Evolutionary conservation across 2,113 vertebrate genomes (phyloP), one percentile per base, ranked within the genome.

Genomic region (Sinosuthora webbiana): DNA sequence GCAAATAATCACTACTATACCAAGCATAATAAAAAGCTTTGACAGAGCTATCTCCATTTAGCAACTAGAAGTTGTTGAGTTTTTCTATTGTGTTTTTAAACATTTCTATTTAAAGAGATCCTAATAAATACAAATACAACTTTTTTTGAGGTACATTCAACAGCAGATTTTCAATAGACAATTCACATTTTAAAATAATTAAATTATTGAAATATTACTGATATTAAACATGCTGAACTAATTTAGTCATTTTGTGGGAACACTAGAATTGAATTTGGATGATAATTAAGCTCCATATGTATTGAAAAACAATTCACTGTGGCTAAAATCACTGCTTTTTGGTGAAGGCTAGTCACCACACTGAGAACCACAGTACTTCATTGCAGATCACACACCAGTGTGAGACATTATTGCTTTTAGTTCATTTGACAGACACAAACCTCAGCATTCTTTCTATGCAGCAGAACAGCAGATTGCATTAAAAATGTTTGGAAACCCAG

Each of bases 161-260:
- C 17, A 42, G 7, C 22, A 84, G 28, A 33, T 60, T 94, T 94
- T 86, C 47, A 92, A 74, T 10, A 49, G 31, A 17, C 12, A 84
- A 70, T n/a, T 79, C 28, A 84, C 12, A 62, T 76, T 87, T 83
- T 55, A n/a, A 68, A 94, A 60, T 6, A 64, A 95, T 67, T 81
- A 96, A 94, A 75, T 21, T 11, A 92, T 11, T n/a, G 70, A 91
- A 90, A 62, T 89, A 90, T 84, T 96, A 83, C 79, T 93, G 57
- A 37, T 37, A 37, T 37, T 37, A 60, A 25, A 60, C 15, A 37
- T 17, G 10, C n/a, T 60, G 35, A 37, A 60, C 10, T 60, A 90
- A 91, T 95, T 91, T 71, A 79, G 67, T 68, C 42, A 93, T 53
- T 76, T 82, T 44, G 80, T 82, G 71, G 81, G 31, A 84, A 88